These are phyloP conservation scores for Thyatira batis DNA, from an alignment of 2,888 invertebrate genomes.

Conservation along the genomic window DNA sequence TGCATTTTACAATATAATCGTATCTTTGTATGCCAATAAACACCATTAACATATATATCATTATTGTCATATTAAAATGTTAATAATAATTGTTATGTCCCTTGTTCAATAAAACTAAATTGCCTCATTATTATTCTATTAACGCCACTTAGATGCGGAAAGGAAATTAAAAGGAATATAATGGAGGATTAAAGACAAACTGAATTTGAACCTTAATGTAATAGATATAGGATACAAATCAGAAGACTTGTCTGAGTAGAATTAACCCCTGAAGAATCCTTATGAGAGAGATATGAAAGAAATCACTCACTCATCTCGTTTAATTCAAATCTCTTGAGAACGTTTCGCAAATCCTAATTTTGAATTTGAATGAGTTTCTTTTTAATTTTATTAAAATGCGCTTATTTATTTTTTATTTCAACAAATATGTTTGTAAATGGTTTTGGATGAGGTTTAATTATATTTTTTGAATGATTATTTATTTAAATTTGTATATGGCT, in stretches of 20 bases:
- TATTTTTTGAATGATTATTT: too few relatives aligned
- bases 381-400: background rate
- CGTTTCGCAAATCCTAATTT: slow-evolving; percentile 25
- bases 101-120: slow-evolving; percentile 36
- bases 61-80: slow-evolving; percentile 39
- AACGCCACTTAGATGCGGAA: slow-evolving; percentile 15
- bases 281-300: slow-evolving; percentile 34
- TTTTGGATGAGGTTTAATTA: too few relatives aligned
- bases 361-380: slow-evolving; percentile 16
- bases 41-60: slow-evolving; percentile 8
- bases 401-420: too few relatives aligned
- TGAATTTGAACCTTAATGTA: slow-evolving; percentile 9
- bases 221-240: background rate
- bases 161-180: slow-evolving; percentile 21
- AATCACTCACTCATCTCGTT: slow-evolving; percentile 33
- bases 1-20: background rate
- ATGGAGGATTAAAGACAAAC: background rate
- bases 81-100: slow-evolving; percentile 36
- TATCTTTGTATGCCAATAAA: background rate
- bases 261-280: slow-evolving; percentile 16
- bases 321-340: slow-evolving; percentile 23
- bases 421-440: too few relatives aligned
- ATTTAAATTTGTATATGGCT: too few relatives aligned
- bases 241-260: slow-evolving; percentile 26
- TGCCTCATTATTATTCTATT: slow-evolving; percentile 35